Percentiles rank a stretch among this genome's conserved stretches.
These are phyloP conservation scores for Hemibagrus wyckioides DNA, from an alignment of 2,113 vertebrate genomes.

Conservation along the genomic window DNA sequence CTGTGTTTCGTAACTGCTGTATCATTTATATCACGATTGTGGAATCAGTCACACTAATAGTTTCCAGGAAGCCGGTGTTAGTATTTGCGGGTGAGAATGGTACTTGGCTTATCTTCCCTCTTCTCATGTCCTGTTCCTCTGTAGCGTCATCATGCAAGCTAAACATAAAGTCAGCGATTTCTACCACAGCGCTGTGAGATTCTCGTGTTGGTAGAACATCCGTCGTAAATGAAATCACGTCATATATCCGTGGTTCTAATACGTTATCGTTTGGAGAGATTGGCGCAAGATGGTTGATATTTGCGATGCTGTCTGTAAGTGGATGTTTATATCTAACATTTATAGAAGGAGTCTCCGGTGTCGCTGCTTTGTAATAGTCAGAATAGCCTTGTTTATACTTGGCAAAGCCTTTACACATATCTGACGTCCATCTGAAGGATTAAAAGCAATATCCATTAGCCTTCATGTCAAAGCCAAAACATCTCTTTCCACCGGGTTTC, in stretches of 20 bases:
- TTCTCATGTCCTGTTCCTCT: background rate
- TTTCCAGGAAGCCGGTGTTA: constrained; percentile 1
- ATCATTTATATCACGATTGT: background rate
- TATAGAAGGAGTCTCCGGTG: background rate
- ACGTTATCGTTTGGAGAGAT: background rate
- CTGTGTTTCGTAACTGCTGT: background rate
- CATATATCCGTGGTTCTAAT: background rate
- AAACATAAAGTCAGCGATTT: background rate
- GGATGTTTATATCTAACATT: background rate
- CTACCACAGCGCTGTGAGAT: background rate
- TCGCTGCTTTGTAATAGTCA: background rate
- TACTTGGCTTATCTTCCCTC: background rate
- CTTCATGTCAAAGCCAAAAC: background rate
- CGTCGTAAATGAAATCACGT: background rate
- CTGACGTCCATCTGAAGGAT: background rate
- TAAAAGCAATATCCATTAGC: background rate
- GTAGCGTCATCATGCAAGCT: background rate
- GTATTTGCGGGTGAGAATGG: background rate
- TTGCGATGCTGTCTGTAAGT: background rate
- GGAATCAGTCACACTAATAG: background rate
- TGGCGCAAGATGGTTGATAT: background rate
- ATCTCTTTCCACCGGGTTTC: background rate
- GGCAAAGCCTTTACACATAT: background rate
- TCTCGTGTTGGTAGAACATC: background rate
- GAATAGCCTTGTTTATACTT: background rate